A percentile compares a stretch with the other conserved stretches of the same genome.
Evolutionary conservation across 2,797 vertebrate species (phyloP).

Genomic region (Corythornis leucogaster): DNA sequence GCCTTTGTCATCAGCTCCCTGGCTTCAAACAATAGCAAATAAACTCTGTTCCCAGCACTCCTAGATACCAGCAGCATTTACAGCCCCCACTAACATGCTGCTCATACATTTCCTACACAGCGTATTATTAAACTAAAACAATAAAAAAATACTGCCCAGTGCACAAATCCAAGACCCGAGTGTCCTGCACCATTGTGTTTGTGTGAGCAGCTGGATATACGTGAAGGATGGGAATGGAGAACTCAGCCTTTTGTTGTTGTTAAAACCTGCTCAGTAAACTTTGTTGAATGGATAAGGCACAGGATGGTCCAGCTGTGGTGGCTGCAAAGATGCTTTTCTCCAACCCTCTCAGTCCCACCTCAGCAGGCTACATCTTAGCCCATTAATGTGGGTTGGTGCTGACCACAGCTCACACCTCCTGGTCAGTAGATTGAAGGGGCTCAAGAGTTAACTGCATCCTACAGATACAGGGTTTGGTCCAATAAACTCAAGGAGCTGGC

Average conservation of each 20-base stretch:
- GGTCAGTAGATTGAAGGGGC: background rate
- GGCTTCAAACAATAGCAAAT: background rate
- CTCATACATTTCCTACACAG: fast-evolving
- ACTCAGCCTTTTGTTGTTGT: background rate
- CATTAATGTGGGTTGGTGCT: fast-evolving
- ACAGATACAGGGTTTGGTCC: background rate
- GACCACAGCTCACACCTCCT: background rate
- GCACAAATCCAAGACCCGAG: background rate
- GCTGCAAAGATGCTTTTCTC: background rate
- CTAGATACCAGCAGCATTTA: background rate
- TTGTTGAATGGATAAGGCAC: background rate
- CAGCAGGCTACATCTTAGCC: background rate
- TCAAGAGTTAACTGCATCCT: background rate
- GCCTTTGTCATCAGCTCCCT: background rate
- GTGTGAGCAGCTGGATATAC: background rate
- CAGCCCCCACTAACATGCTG: background rate
- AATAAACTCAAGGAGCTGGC: background rate
- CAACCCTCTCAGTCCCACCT: background rate
- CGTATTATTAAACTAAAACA: background rate
- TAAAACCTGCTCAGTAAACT: background rate
- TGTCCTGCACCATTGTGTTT: background rate
- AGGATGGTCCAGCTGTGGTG: background rate
- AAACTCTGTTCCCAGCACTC: background rate
- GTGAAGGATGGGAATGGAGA: background rate
- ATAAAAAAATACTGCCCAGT: background rate